phyloP scores from a whole-genome alignment of 2,113 vertebrate genomes.

The Rhinolophus ferrumequinum region DNA sequence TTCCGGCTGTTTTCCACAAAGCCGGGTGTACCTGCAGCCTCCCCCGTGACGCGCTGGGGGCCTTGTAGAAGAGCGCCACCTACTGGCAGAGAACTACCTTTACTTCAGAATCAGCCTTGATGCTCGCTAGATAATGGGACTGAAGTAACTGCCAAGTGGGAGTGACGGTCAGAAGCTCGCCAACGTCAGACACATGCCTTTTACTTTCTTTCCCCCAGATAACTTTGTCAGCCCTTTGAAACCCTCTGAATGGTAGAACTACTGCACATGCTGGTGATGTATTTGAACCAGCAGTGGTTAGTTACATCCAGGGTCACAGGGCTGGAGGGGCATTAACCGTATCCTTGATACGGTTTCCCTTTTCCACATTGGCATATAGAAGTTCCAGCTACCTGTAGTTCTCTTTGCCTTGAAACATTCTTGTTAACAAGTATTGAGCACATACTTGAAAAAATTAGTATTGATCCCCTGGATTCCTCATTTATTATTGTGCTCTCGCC shows the following conservation, averaged over 20 bases:
- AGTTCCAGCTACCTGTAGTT: neutral
- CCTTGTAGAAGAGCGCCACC: slow-evolving; percentile 28
- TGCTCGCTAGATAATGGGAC: neutral
- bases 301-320: neutral
- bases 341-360: neutral
- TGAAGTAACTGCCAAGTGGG: neutral
- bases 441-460: neutral
- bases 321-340: neutral
- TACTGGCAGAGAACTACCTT: neutral
- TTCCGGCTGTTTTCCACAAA: neutral
- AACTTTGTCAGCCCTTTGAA: neutral
- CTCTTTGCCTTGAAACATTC: neutral
- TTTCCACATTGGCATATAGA: neutral
- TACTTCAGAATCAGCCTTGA: neutral
- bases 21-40: neutral
- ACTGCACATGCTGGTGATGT: neutral
- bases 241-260: neutral
- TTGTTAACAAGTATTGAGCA: neutral
- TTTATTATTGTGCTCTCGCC: neutral
- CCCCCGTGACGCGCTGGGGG: too few relatives aligned
- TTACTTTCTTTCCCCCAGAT: neutral
- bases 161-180: neutral
- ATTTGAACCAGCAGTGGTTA: neutral
- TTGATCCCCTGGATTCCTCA: neutral
- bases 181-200: neutral